Percentiles rank a stretch among this genome's conserved stretches.
Conservation (phyloP, 2,888 invertebrate species). For the Heliconius ismenius region DNA sequence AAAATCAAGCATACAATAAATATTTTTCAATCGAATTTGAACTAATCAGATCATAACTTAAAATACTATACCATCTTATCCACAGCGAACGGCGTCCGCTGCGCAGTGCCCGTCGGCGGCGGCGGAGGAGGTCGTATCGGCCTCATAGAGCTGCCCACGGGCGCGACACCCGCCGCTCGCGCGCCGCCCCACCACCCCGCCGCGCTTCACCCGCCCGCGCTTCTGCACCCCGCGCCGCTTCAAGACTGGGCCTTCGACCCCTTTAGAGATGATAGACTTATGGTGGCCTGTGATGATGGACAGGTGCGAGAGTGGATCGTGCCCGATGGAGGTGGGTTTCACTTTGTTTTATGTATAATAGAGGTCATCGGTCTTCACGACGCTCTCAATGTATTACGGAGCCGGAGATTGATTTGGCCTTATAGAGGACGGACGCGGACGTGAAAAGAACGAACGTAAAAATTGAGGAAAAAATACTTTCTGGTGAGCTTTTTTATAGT, state of each 20-base stretch:
- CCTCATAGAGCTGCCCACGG: slow-evolving; percentile 87
- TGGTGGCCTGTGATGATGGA: slow-evolving; percentile 95
- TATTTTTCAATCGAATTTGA: no score
- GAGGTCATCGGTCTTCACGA: no score
- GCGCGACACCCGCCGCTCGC: slow-evolving; percentile 53
- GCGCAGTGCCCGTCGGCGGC: slow-evolving; percentile 94
- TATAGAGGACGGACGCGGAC: no score
- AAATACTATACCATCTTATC: not conserved
- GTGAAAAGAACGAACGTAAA: no score
- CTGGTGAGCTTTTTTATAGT: no score
- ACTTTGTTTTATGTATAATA: no score
- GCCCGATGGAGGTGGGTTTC: slow-evolving; percentile 82
- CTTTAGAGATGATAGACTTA: slow-evolving; percentile 89
- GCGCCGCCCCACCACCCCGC: slow-evolving; percentile 84
- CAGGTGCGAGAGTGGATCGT: slow-evolving; percentile 90
- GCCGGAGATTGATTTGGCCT: no score
- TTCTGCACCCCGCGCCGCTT: slow-evolving; percentile 93
- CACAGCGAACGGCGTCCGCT: slow-evolving; percentile 90
- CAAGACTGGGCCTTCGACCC: slow-evolving; percentile 98
- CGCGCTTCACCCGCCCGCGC: slow-evolving; percentile 92
- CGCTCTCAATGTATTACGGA: no score
- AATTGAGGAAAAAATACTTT: no score
- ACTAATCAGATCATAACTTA: no score
- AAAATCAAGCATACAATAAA: no score
- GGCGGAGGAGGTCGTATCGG: slow-evolving; percentile 81